A percentile compares a stretch with the other conserved stretches of the same genome.
Conservation (phyloP, 2,113 vertebrate species). For the Tor tambroides region DNA sequence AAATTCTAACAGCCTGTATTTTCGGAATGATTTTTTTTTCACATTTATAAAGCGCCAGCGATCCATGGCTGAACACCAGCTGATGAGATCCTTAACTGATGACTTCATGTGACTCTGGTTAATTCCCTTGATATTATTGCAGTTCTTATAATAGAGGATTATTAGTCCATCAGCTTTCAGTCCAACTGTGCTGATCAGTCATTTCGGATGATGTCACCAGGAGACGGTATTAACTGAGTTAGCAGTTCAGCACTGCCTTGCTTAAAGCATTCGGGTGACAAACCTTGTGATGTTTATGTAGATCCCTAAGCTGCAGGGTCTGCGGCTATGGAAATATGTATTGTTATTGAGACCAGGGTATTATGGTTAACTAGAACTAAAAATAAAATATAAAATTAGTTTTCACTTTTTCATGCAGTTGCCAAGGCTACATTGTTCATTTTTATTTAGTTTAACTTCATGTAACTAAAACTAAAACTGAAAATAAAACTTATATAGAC, state of each 20-base stretch:
- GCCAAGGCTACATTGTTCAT: neutral
- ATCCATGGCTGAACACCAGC: neutral
- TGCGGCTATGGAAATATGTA: neutral
- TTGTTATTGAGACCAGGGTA: neutral
- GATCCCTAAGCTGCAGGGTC: neutral
- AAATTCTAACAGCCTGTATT: neutral
- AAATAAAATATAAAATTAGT: no score
- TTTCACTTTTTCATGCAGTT: no score
- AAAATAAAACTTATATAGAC: no score
- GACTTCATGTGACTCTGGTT: conserved; percentile 21
- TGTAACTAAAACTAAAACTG: no score
- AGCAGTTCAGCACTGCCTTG: conserved; percentile 9
- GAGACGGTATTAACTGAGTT: neutral
- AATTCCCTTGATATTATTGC: conserved; percentile 15
- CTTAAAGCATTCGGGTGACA: neutral
- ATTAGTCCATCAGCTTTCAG: neutral
- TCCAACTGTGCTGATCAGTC: conserved; percentile 37
- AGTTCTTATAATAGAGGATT: conserved; percentile 9
- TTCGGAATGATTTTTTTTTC: neutral
- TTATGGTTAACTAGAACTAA: no score
- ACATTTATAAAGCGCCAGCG: neutral
- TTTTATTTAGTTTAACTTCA: neutral
- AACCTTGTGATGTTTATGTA: conserved; percentile 26
- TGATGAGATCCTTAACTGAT: neutral
- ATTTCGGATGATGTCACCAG: conserved; percentile 30